Evolutionary conservation across 2,888 invertebrate species (phyloP), one percentile per base, ranked within the genome.

Genomic region (Willowsia nigromaculata): DNA sequence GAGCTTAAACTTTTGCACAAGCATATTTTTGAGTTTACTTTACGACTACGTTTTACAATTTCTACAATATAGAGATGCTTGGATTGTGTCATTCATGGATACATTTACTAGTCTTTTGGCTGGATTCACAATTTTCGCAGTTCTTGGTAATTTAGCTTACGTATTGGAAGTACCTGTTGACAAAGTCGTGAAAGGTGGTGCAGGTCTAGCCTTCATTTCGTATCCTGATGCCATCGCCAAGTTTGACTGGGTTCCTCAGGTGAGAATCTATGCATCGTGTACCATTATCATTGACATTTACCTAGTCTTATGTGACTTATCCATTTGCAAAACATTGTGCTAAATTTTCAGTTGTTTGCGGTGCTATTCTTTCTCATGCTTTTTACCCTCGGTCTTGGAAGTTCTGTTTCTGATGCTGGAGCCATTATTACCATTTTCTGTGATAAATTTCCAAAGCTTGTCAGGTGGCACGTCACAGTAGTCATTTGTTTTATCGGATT

Each of bases 311-410:
- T n/a, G n/a, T n/a, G n/a, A n/a, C n/a, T n/a, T n/a, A n/a, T n/a
- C n/a, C n/a, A n/a, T n/a, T n/a, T n/a, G n/a, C n/a, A n/a, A n/a
- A n/a, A n/a, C 13, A 40, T 25, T 18, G 95, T 94, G 27, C n/a
- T 18, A 65, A 33, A 15, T 4, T 65, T 33, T 18, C 94, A 96
- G 96, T 93, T 97, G 33, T 97, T 97, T 94, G 95, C 97, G 0
- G 96, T 96, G 3, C 94, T 97, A n/a, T 97, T 97, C 94, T 97
- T 97, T 95, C 94, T 97, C 92, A 97, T 97, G 97, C 94, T 97
- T 94, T 95, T 96, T 88, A 96, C 96, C 1, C 94, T 97, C 89
- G 97, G 97, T 7, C 94, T 96, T 22, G 97, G 97, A 1, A 96
- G 96, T 80, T 95, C 96, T 5, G 96, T 96, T 43, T 96, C 96